Evolutionary conservation across 2,113 vertebrate species (phyloP).

Genomic region (Catharus minimus): DNA sequence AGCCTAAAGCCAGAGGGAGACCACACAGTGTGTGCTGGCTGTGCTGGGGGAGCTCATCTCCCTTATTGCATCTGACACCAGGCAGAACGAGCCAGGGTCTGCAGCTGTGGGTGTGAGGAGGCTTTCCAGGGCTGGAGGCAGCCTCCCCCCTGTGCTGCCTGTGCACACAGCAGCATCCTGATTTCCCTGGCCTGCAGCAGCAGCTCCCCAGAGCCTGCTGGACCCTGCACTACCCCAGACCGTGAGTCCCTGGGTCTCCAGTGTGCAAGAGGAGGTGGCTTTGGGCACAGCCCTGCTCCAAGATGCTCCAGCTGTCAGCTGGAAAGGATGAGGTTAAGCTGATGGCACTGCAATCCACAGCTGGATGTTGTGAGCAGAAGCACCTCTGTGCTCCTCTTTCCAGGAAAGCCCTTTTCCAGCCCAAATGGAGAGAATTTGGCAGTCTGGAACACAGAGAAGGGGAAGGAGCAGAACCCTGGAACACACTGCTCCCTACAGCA

Average conservation of each 20-base stretch:
- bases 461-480: not conserved
- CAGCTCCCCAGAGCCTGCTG: not conserved
- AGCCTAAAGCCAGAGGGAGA: constrained; percentile 55
- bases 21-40: constrained; percentile 41
- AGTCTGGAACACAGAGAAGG: not conserved
- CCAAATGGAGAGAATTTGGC: not conserved
- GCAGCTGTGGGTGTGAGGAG: constrained; percentile 8
- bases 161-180: not conserved
- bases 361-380: not conserved
- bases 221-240: not conserved
- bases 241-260: not conserved
- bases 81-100: constrained; percentile 51
- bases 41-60: not conserved
- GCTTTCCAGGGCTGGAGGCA: not conserved
- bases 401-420: not conserved
- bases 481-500: rapidly evolving
- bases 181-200: not conserved
- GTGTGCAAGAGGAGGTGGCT: not conserved
- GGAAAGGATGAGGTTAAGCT: not conserved
- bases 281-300: not conserved
- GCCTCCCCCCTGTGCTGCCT: not conserved
- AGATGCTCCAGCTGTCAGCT: not conserved
- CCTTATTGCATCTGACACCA: constrained; percentile 56
- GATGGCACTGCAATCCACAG: not conserved
- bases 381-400: not conserved